Conservation (phyloP, 2,888 invertebrate genomes). For the Stictocephala bisonia region DNA sequence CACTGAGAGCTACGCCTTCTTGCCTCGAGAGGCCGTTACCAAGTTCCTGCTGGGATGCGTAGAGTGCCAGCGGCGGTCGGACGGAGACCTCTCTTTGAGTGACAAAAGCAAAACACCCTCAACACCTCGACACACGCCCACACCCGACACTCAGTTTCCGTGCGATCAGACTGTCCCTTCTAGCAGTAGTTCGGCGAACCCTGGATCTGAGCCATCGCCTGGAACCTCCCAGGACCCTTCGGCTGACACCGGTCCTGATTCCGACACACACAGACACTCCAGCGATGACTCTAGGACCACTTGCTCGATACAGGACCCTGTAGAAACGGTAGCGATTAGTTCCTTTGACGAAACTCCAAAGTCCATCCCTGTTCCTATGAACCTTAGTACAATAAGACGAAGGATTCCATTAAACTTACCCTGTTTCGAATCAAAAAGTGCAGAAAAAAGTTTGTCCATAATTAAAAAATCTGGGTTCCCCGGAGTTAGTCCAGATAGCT, state of each 20-base stretch:
- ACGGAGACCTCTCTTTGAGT: constrained; percentile 69
- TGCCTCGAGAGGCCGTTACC: constrained; percentile 96
- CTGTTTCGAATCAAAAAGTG: constrained; percentile 6
- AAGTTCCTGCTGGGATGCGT: constrained; percentile 94
- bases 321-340: background rate
- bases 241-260: too few relatives aligned
- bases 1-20: constrained; percentile 95
- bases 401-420: constrained; percentile 27
- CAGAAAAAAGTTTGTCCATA: constrained; percentile 1
- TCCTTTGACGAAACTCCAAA: constrained; percentile 27
- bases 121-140: constrained; percentile 62
- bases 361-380: constrained; percentile 20
- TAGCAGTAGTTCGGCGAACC: background rate
- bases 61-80: constrained; percentile 84
- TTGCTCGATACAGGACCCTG: constrained; percentile 11
- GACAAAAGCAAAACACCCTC: constrained; percentile 58
- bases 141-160: constrained; percentile 60
- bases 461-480: constrained; percentile 5
- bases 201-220: constrained; percentile 61
- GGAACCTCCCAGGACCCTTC: too few relatives aligned
- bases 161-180: constrained; percentile 31
- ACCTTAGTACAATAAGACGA: background rate
- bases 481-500: background rate
- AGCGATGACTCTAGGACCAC: constrained; percentile 11
- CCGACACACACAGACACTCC: constrained; percentile 4